These are phyloP conservation scores for Darevskia mixta DNA, from an alignment of 2,797 vertebrate genomes.

Conservation along the genomic window DNA sequence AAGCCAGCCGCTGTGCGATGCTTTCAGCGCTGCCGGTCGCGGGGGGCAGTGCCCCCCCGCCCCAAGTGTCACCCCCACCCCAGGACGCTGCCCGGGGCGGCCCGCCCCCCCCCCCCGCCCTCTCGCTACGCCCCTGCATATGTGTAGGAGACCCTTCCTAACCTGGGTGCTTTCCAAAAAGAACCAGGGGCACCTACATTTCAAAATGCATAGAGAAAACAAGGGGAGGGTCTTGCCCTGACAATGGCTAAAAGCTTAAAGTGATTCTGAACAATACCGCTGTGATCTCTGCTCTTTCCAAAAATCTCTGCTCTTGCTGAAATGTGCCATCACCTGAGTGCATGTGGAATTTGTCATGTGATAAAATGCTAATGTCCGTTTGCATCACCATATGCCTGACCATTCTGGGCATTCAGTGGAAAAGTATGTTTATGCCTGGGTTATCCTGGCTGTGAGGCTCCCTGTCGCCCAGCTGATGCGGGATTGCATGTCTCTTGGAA, in stretches of 20 bases:
- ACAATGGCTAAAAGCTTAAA: background rate
- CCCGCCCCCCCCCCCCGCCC: too few relatives aligned
- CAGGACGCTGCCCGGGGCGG: too few relatives aligned
- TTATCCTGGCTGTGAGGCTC: too few relatives aligned
- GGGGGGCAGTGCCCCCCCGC: too few relatives aligned
- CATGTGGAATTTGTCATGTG: background rate
- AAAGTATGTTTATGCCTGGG: background rate
- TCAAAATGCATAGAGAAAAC: too few relatives aligned
- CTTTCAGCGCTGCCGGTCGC: too few relatives aligned
- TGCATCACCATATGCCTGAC: background rate
- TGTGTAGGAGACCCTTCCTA: background rate
- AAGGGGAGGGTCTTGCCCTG: background rate
- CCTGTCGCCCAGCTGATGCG: background rate
- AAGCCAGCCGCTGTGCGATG: too few relatives aligned
- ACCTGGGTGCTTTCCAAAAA: background rate
- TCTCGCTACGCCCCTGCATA: too few relatives aligned
- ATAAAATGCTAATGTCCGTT: background rate
- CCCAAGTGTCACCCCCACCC: too few relatives aligned
- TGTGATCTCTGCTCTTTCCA: background rate
- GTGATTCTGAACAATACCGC: background rate
- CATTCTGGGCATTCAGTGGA: background rate
- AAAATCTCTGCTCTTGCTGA: background rate
- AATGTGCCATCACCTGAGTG: background rate
- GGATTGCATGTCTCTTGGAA: background rate
- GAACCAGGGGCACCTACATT: background rate